phyloP scores from a whole-genome alignment of 1,140 invertebrate species.

The Parapsyche elsis region DNA sequence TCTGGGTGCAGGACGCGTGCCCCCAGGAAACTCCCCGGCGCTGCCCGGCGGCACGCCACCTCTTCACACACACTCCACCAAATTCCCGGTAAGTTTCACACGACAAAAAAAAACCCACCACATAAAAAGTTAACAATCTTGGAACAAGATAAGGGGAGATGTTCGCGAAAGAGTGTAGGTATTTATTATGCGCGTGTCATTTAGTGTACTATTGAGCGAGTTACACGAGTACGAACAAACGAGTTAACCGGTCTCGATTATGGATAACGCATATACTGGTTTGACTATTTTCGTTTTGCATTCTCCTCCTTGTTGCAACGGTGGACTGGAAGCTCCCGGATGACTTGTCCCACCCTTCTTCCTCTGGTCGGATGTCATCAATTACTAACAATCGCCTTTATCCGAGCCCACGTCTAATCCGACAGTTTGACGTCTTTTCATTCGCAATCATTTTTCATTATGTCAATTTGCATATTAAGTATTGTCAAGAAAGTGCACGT shows the following conservation, averaged over 20 bases:
- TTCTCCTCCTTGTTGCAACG: background rate
- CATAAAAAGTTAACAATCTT: no score
- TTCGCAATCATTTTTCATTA: background rate
- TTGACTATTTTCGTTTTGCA: constrained; percentile 3
- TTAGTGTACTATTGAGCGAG: background rate
- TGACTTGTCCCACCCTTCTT: background rate
- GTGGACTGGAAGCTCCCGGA: background rate
- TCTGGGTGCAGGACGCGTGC: constrained; percentile 64
- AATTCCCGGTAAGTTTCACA: constrained; percentile 77
- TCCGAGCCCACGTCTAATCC: background rate
- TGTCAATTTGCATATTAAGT: background rate
- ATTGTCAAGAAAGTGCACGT: background rate
- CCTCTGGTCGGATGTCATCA: background rate
- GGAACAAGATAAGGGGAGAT: no score
- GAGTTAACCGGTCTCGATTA: constrained; percentile 14
- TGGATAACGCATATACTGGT: constrained; percentile 5
- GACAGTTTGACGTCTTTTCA: background rate
- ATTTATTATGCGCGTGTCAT: no score
- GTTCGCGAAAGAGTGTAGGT: background rate
- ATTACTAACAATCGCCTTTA: constrained; percentile 20
- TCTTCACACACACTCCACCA: constrained; percentile 80
- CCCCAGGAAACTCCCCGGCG: constrained; percentile 61
- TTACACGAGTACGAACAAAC: constrained; percentile 22
- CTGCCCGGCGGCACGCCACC: constrained; percentile 66
- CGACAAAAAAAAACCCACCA: no score